A percentile compares a stretch with the other conserved stretches of the same genome.
Evolutionary conservation across 2,888 invertebrate genomes (phyloP).

Genomic region (Tromatobia lineatoria): DNA sequence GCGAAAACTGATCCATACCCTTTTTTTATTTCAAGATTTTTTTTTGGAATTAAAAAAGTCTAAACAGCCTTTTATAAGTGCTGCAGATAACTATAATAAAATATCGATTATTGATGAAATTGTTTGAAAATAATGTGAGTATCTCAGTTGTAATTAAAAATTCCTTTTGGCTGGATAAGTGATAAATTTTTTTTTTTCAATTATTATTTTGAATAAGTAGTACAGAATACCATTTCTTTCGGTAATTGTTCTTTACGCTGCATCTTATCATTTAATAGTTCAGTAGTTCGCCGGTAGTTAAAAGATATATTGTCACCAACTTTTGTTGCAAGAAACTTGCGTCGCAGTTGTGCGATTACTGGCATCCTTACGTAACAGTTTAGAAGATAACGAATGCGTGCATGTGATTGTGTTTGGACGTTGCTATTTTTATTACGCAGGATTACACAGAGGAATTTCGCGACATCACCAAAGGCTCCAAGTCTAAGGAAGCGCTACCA

Average conservation of each 20-base stretch:
- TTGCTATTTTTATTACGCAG: conserved; percentile 87
- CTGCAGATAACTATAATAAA: too few species aligned
- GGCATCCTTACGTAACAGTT: conserved; percentile 36
- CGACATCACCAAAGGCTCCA: conserved; percentile 96
- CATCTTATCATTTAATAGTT: neutral
- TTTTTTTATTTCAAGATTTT: neutral
- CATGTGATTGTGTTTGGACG: conserved; percentile 85
- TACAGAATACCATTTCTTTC: too few species aligned
- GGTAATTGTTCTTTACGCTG: neutral
- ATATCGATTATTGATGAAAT: too few species aligned
- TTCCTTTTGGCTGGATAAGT: too few species aligned
- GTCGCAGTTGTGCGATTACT: conserved; percentile 40
- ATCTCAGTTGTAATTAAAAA: too few species aligned
- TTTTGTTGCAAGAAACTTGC: neutral
- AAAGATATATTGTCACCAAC: neutral
- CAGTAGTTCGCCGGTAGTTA: neutral
- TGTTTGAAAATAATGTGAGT: too few species aligned
- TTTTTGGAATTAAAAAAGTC: too few species aligned
- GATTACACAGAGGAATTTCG: conserved; percentile 99
- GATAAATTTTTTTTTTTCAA: too few species aligned
- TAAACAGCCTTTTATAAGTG: too few species aligned
- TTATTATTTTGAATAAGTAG: too few species aligned
- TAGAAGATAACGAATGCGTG: conserved; percentile 85
- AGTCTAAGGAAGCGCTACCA: conserved; percentile 96
- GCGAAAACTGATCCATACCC: neutral